A percentile compares a stretch with the other conserved stretches of the same genome.
phyloP scores from a whole-genome alignment of 2,113 vertebrate genomes.

The Orycteropus afer region DNA sequence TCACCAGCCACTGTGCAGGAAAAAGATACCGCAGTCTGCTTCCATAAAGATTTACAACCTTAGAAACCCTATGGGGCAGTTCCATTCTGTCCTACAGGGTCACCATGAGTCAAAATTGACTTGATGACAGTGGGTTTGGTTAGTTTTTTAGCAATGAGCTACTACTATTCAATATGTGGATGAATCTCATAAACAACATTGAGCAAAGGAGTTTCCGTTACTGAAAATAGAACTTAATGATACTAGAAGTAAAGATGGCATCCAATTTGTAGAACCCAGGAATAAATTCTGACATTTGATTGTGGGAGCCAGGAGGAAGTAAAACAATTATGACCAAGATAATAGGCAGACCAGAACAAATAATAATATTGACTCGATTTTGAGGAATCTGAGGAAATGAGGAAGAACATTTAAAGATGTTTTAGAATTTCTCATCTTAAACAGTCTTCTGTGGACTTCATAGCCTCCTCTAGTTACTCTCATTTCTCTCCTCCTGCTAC shows the following conservation, averaged over 20 bases:
- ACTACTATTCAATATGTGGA: neutral
- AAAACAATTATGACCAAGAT: neutral
- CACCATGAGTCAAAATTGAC: no score
- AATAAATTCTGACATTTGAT: neutral
- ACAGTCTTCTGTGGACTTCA: neutral
- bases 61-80: no score
- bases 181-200: neutral
- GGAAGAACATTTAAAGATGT: neutral
- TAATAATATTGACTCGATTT: neutral
- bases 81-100: no score
- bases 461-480: neutral
- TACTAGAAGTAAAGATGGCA: neutral
- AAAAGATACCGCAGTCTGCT: no score
- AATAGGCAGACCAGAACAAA: neutral
- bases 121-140: no score
- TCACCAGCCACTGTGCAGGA: no score
- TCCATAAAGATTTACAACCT: no score
- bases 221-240: neutral
- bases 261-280: neutral
- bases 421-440: neutral
- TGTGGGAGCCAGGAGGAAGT: neutral
- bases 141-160: neutral
- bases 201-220: neutral
- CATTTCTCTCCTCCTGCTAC: neutral
- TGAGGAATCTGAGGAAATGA: neutral